Percentiles rank a stretch among this genome's conserved stretches.
Conservation (phyloP, 1,140 invertebrate species). For the Drosophila elegans region DNA sequence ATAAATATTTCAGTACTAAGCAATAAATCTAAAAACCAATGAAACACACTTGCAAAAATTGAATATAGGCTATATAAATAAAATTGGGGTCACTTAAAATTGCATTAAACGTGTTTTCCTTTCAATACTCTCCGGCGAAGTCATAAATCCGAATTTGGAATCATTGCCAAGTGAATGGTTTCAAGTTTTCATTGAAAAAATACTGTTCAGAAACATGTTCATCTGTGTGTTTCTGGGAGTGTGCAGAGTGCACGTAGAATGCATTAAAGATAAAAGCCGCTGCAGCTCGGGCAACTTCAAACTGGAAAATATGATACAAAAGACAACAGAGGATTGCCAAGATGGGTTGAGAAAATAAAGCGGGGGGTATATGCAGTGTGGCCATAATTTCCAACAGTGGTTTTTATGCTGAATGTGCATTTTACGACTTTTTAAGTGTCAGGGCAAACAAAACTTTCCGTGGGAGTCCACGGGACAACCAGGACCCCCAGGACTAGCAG, state of each 20-base stretch:
- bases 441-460: constrained; percentile 73
- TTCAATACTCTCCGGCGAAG: not conserved
- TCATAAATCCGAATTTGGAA: constrained; percentile 28
- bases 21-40: no score
- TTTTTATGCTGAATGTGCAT: constrained; percentile 77
- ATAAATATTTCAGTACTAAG: no score
- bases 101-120: not conserved
- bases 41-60: no score
- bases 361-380: constrained; percentile 47
- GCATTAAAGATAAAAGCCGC: constrained; percentile 71
- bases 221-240: constrained; percentile 8
- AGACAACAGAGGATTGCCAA: constrained; percentile 13
- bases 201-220: constrained; percentile 10
- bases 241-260: constrained; percentile 59
- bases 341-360: constrained; percentile 17
- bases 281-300: constrained; percentile 52
- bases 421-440: constrained; percentile 82
- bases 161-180: constrained; percentile 19
- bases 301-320: constrained; percentile 66
- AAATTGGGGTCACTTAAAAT: no score
- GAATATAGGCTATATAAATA: no score
- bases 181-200: constrained; percentile 38
- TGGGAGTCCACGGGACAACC: constrained; percentile 24
- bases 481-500: not conserved
- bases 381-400: constrained; percentile 74